Evolutionary conservation across 1,140 invertebrate species (phyloP).

Genomic region (Doryteuthis pealeii): DNA sequence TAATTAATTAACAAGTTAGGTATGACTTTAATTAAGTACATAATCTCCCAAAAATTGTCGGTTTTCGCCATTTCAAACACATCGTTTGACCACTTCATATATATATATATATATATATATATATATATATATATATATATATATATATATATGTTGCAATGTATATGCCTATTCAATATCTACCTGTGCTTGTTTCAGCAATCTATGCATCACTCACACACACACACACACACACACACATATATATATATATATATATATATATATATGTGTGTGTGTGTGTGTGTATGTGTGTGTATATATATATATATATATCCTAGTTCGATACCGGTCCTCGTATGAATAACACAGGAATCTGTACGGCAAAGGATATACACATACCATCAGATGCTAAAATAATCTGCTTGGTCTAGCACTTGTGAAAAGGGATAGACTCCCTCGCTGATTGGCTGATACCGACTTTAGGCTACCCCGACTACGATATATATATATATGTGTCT

Average conservation of each 20-base stretch:
- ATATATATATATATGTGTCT: background rate
- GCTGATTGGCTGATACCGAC: too few relatives aligned
- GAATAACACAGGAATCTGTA: background rate
- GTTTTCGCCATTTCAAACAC: too few relatives aligned
- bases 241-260: background rate
- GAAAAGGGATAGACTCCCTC: too few relatives aligned
- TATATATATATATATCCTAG: background rate
- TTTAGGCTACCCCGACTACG: too few relatives aligned
- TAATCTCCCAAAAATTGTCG: too few relatives aligned
- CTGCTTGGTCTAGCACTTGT: too few relatives aligned
- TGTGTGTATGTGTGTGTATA: background rate
- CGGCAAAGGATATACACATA: background rate
- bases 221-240: background rate
- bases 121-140: background rate
- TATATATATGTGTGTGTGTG: background rate
- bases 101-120: background rate
- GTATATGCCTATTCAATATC: background rate
- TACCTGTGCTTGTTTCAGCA: background rate
- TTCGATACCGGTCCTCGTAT: background rate
- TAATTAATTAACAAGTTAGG: too few relatives aligned
- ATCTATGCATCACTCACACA: background rate
- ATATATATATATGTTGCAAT: too few relatives aligned
- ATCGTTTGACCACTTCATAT: too few relatives aligned
- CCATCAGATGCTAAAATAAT: too few relatives aligned
- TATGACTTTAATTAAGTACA: too few relatives aligned